phyloP scores from a whole-genome alignment of 2,797 vertebrate species.

The Amniataba percoides region DNA sequence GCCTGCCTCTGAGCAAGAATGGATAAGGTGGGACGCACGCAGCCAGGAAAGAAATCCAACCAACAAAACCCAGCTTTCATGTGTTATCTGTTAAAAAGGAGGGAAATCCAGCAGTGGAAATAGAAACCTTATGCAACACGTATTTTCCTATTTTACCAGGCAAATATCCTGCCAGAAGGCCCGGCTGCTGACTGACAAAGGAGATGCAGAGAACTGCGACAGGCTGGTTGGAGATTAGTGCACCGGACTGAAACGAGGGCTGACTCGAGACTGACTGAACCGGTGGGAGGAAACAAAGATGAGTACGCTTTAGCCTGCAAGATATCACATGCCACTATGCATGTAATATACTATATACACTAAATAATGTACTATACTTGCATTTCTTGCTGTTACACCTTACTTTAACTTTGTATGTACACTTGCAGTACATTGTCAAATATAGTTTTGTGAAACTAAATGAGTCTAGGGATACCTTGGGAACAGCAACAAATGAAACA shows the following conservation, averaged over 20 bases:
- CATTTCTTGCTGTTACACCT: not conserved
- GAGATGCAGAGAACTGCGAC: not conserved
- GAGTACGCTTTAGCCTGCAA: not conserved
- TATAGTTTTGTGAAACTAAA: not conserved
- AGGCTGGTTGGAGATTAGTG: conserved; percentile 18
- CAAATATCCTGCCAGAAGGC: conserved; percentile 47
- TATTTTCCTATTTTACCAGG: conserved; percentile 57
- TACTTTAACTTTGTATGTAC: not conserved
- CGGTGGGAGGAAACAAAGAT: not conserved
- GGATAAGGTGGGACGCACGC: conserved; percentile 28
- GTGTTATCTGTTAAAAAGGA: conserved; percentile 49
- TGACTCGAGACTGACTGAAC: not conserved
- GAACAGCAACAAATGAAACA: conserved; percentile 9
- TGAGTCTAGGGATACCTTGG: not conserved
- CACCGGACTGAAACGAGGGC: not conserved
- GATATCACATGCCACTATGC: not conserved
- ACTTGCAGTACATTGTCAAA: not conserved
- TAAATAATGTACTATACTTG: no score
- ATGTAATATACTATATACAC: not conserved
- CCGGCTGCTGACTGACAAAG: conserved; percentile 39
- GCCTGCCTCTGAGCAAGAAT: conserved; percentile 16
- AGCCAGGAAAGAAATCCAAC: conserved; percentile 29
- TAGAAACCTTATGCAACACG: conserved; percentile 56
- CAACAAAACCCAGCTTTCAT: conserved; percentile 43
- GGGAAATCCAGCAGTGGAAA: conserved; percentile 54